Conservation (phyloP, 2,113 vertebrate species). For the Seriola quinqueradiata region DNA sequence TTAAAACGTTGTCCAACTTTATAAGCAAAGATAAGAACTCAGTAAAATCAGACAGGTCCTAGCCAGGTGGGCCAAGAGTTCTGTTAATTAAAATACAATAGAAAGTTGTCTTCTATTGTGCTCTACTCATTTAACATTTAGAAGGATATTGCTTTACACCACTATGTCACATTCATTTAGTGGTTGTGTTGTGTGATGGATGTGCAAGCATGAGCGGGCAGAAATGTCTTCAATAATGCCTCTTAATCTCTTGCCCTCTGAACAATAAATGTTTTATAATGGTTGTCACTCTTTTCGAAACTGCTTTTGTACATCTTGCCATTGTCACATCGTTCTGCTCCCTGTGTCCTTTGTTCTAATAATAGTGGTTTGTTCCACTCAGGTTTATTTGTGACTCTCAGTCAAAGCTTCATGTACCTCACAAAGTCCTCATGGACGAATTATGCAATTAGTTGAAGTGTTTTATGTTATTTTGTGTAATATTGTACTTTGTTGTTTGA, state of each 20-base stretch:
- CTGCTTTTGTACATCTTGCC: not conserved
- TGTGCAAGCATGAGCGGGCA: not conserved
- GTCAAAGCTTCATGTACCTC: not conserved
- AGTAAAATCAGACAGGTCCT: too few relatives aligned
- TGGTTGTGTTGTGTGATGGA: not conserved
- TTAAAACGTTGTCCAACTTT: too few relatives aligned
- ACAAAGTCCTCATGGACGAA: not conserved
- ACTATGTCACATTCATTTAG: not conserved
- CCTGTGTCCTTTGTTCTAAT: not conserved
- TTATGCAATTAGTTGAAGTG: not conserved
- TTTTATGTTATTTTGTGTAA: not conserved
- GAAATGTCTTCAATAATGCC: conserved; percentile 3
- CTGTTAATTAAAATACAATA: too few relatives aligned
- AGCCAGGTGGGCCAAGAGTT: too few relatives aligned
- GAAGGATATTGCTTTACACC: not conserved
- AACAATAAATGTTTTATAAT: not conserved
- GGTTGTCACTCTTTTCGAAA: not conserved
- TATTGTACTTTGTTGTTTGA: not conserved
- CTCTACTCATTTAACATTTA: too few relatives aligned
- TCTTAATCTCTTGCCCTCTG: not conserved
- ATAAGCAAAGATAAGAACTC: too few relatives aligned
- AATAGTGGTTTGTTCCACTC: not conserved
- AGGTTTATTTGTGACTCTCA: not conserved
- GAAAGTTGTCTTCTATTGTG: too few relatives aligned
- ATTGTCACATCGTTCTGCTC: not conserved